phyloP scores from a whole-genome alignment of 2,797 vertebrate species.

The Spheniscus humboldti region DNA sequence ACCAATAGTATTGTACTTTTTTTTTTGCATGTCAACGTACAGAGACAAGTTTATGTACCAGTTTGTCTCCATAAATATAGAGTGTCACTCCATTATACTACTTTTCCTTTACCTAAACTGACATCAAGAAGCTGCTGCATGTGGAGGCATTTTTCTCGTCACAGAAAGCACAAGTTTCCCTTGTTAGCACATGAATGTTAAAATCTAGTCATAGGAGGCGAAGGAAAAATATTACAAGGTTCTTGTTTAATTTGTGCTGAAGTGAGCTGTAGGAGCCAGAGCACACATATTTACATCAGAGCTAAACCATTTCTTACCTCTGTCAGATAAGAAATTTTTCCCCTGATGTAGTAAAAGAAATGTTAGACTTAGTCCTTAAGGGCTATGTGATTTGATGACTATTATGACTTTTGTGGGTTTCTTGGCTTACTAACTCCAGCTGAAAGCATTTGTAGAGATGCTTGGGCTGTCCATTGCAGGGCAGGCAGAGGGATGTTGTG shows the following conservation, averaged over 20 bases:
- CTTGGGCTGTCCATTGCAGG: not conserved
- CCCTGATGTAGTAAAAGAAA: not conserved
- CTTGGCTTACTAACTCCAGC: not conserved
- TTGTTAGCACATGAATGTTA: not conserved
- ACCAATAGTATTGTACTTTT: not conserved
- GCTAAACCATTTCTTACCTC: not conserved
- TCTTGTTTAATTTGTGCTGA: not conserved
- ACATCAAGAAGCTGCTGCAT: not conserved
- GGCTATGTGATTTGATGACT: not conserved
- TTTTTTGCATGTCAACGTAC: not conserved
- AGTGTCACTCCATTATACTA: not conserved
- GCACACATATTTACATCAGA: not conserved
- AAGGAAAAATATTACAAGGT: not conserved
- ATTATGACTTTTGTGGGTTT: not conserved
- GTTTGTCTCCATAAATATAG: not conserved
- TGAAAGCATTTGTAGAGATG: not conserved
- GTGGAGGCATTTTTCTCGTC: not conserved
- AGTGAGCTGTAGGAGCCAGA: not conserved
- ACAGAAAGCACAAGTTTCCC: not conserved
- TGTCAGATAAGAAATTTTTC: not conserved
- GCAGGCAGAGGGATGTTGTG: rapidly evolving
- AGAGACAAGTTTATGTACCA: not conserved
- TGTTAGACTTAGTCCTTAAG: not conserved
- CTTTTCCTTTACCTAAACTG: not conserved
- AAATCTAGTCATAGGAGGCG: not conserved